Evolutionary conservation across 1,140 invertebrate genomes (phyloP).

Genomic region (Drosophila parvula): DNA sequence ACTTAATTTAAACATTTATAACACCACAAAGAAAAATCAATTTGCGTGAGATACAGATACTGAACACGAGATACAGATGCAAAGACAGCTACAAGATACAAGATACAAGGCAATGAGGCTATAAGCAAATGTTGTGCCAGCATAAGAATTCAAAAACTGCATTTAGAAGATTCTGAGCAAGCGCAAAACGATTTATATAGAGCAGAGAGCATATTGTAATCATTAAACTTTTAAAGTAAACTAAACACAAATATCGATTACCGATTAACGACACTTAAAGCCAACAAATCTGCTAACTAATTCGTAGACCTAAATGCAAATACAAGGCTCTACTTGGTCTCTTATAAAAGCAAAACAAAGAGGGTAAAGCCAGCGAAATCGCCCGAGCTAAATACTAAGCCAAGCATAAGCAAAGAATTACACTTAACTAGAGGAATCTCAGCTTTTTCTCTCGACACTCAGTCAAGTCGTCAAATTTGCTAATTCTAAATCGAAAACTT

Average conservation of each 20-base stretch:
- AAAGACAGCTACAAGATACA: constrained; percentile 31
- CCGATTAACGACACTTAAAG: constrained; percentile 53
- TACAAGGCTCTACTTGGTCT: constrained; percentile 37
- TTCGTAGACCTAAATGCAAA: constrained; percentile 48
- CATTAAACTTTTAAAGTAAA: constrained; percentile 69
- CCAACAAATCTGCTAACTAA: constrained; percentile 60
- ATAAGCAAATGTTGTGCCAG: constrained; percentile 49
- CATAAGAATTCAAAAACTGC: constrained; percentile 75
- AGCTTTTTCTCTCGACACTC: constrained; percentile 47
- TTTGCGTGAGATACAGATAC: constrained; percentile 44
- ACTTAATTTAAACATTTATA: constrained; percentile 21
- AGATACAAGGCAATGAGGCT: constrained; percentile 38
- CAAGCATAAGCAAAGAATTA: constrained; percentile 33
- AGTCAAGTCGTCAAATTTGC: constrained; percentile 35
- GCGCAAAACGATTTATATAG: constrained; percentile 80
- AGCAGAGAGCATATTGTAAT: constrained; percentile 65
- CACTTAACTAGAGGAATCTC: constrained; percentile 49
- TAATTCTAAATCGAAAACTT: constrained; percentile 47
- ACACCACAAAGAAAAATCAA: constrained; percentile 3
- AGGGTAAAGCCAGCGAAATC: constrained; percentile 13
- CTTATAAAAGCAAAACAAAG: constrained; percentile 35
- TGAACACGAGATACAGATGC: constrained; percentile 38
- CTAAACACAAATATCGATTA: constrained; percentile 66
- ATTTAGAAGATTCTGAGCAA: constrained; percentile 82
- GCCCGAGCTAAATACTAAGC: constrained; percentile 14